phyloP scores from a whole-genome alignment of 2,888 invertebrate species.

The Polyploca ridens region DNA sequence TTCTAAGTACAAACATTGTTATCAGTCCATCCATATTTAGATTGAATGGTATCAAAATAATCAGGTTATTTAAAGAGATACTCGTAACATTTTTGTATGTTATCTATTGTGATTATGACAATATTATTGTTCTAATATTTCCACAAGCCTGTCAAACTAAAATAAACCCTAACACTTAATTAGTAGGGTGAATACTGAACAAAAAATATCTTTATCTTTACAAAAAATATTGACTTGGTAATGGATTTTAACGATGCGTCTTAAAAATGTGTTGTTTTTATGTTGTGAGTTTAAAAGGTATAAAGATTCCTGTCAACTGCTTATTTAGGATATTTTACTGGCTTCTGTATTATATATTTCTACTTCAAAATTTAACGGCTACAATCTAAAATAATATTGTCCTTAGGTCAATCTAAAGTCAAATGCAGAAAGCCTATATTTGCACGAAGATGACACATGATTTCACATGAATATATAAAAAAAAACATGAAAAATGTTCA shows the following conservation, averaged over 20 bases:
- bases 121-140: neutral
- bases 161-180: neutral
- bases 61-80: neutral
- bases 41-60: neutral
- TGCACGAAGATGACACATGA: too few species aligned
- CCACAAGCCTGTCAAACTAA: neutral
- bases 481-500: too few species aligned
- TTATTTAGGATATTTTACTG: too few species aligned
- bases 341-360: too few species aligned
- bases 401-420: too few species aligned
- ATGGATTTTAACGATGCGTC: constrained; percentile 29
- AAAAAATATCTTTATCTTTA: constrained; percentile 25
- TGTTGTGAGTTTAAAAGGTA: neutral
- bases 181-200: constrained; percentile 14
- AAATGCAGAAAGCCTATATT: too few species aligned
- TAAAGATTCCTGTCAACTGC: neutral
- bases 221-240: constrained; percentile 30
- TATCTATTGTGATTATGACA: neutral
- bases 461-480: too few species aligned
- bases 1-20: neutral
- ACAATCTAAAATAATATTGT: too few species aligned
- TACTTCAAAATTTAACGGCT: too few species aligned
- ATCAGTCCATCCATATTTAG: neutral
- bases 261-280: constrained; percentile 17
- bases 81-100: neutral